These are phyloP conservation scores for Prionailurus bengalensis DNA, from an alignment of 2,113 vertebrate genomes.

Conservation along the genomic window DNA sequence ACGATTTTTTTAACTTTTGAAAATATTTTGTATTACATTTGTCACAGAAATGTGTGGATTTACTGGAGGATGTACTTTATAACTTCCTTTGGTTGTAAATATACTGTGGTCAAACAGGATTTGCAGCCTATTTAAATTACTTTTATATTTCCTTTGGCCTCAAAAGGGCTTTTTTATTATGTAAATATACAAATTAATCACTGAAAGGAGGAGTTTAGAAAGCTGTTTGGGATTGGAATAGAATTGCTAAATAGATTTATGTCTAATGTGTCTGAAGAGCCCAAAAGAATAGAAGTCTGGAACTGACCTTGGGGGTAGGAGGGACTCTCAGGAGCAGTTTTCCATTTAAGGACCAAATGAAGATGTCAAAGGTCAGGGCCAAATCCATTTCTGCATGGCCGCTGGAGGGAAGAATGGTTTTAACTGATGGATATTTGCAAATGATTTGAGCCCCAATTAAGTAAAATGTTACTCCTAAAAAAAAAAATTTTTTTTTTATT, in stretches of 20 bases:
- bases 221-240: neutral
- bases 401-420: neutral
- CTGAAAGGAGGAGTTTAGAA: neutral
- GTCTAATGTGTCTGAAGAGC: neutral
- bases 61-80: neutral
- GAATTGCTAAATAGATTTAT: neutral
- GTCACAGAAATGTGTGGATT: neutral
- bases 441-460: neutral
- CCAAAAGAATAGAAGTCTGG: neutral
- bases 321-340: neutral
- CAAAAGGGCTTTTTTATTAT: neutral
- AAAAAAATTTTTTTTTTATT: neutral
- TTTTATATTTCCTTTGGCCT: neutral
- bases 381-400: neutral
- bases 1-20: neutral
- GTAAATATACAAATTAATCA: conserved; percentile 15
- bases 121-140: neutral
- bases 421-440: neutral
- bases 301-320: neutral
- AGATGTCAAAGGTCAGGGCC: neutral
- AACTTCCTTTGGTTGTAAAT: conserved; percentile 18
- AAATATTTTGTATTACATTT: neutral
- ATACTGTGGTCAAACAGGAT: neutral
- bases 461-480: neutral
- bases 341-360: neutral